A percentile compares a stretch with the other conserved stretches of the same genome.
phyloP scores from a whole-genome alignment of 2,888 invertebrate genomes.

The Apodemia mormo region DNA sequence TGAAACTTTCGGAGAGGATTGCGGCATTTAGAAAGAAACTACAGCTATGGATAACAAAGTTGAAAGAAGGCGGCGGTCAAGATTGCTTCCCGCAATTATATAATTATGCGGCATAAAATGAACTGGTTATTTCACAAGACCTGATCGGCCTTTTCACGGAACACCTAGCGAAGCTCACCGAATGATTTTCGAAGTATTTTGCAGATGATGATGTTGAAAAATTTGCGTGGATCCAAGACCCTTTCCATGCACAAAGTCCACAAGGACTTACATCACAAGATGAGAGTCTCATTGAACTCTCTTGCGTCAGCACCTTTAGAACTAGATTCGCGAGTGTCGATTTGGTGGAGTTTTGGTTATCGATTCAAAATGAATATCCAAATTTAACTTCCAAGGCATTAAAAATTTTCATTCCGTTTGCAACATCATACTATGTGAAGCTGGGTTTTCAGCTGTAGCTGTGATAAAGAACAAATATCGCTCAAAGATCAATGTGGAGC shows the following conservation, averaged over 20 bases:
- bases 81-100: not conserved
- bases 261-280: too few species aligned
- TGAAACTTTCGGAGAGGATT: not conserved
- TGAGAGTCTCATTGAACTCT: too few species aligned
- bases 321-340: not conserved
- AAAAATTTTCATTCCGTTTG: conserved; percentile 1
- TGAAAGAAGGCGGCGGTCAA: not conserved
- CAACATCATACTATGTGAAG: not conserved
- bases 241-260: too few species aligned
- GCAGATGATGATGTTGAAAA: too few species aligned
- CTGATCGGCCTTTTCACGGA: too few species aligned
- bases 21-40: not conserved
- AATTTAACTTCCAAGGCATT: not conserved
- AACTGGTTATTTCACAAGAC: not conserved
- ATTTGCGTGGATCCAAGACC: too few species aligned
- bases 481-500: too few species aligned
- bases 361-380: not conserved
- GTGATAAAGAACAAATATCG: too few species aligned
- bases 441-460: conserved; percentile 5
- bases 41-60: not conserved
- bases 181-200: too few species aligned
- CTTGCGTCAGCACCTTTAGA: too few species aligned
- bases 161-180: too few species aligned
- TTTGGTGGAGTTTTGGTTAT: not conserved
- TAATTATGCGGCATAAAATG: not conserved